phyloP scores from a whole-genome alignment of 2,797 vertebrate species.

The Acanthis flammea region DNA sequence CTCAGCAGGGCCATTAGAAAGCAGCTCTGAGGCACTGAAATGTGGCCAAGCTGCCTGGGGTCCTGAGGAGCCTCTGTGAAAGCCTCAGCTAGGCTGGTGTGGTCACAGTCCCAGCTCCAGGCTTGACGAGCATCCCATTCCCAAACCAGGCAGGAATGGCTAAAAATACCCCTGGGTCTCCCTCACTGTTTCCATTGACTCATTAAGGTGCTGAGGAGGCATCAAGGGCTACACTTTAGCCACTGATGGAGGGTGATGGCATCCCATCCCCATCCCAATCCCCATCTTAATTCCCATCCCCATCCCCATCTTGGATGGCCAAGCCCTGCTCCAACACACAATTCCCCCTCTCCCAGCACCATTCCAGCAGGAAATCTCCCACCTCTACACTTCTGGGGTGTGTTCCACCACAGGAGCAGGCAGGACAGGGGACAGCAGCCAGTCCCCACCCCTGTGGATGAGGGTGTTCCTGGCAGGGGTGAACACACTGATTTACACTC shows the following conservation, averaged over 20 bases:
- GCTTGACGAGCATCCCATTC: accelerated
- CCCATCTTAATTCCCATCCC: accelerated
- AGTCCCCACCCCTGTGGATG: not conserved
- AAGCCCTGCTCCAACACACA: not conserved
- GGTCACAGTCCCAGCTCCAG: not conserved
- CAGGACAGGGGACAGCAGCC: not conserved
- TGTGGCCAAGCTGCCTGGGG: not conserved
- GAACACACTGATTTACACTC: not conserved
- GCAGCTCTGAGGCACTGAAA: not conserved
- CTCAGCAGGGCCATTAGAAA: slow-evolving; percentile 57
- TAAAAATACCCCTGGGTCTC: not conserved
- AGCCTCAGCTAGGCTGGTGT: accelerated
- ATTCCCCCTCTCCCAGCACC: not conserved
- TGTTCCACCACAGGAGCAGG: not conserved
- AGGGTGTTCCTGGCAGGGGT: not conserved
- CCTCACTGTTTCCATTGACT: slow-evolving; percentile 68
- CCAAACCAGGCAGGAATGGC: not conserved
- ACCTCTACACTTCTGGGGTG: accelerated
- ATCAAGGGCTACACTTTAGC: slow-evolving; percentile 28
- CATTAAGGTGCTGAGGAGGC: slow-evolving; percentile 65
- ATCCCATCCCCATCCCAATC: not conserved
- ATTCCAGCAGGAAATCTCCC: not conserved
- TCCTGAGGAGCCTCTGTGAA: not conserved
- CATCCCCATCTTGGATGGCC: accelerated
- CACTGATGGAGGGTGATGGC: accelerated